Percentiles rank a stretch among this genome's conserved stretches.
These are phyloP conservation scores for Eledona agricola DNA, from an alignment of 2,888 invertebrate genomes.

Conservation along the genomic window DNA sequence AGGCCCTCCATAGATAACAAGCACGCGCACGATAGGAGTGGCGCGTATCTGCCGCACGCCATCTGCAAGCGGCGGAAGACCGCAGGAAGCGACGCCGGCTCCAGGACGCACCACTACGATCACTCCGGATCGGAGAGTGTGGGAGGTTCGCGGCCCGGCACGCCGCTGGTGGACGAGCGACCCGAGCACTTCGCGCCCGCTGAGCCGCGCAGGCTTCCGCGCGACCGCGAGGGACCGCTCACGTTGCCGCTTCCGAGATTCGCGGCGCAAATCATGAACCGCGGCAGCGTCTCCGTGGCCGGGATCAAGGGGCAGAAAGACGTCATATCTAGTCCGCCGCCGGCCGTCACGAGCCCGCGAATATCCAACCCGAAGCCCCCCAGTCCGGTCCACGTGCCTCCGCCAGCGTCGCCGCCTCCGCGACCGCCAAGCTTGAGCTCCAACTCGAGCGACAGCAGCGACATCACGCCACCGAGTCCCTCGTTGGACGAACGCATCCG, in stretches of 20 bases:
- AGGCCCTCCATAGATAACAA: conserved; percentile 65
- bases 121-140: conserved; percentile 70
- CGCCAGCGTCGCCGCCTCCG: conserved; percentile 72
- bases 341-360: conserved; percentile 65
- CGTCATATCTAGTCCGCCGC: conserved; percentile 58
- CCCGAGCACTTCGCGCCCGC: conserved; percentile 77
- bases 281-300: conserved; percentile 58
- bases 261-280: conserved; percentile 67
- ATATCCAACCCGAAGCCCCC: conserved; percentile 57
- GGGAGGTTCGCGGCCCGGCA: conserved; percentile 83
- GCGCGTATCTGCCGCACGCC: conserved; percentile 59
- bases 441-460: conserved; percentile 73
- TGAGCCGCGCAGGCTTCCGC: conserved; percentile 73
- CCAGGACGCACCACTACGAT: conserved; percentile 64
- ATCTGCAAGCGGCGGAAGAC: conserved; percentile 68
- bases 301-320: conserved; percentile 62
- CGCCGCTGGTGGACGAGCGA: conserved; percentile 83
- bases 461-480: conserved; percentile 74
- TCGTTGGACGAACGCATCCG: conserved; percentile 91
- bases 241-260: conserved; percentile 89
- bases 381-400: conserved; percentile 61
- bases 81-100: conserved; percentile 57
- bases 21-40: conserved; percentile 39
- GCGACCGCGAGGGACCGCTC: conserved; percentile 73
- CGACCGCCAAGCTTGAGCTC: conserved; percentile 80